Evolutionary conservation across 53 echinoderm and acorn worm species (phyloP).

Genomic region (Henricia sp.): DNA sequence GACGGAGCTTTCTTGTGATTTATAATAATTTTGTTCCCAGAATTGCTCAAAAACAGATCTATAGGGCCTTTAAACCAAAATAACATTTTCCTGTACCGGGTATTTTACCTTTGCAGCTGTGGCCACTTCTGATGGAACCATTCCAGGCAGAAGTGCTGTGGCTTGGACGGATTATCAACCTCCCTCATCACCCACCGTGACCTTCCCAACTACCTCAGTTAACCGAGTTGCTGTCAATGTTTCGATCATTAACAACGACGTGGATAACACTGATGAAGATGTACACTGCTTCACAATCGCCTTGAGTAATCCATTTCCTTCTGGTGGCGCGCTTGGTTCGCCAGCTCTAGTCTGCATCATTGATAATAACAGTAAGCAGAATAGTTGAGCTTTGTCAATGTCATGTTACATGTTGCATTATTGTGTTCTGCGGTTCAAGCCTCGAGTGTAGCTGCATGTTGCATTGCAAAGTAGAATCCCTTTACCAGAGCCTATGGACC

Average conservation of each 20-base stretch:
- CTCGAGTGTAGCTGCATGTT: no score
- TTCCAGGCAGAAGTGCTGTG: neutral
- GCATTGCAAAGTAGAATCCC: no score
- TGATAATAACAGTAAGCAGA: conserved; percentile 10
- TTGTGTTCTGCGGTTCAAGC: no score
- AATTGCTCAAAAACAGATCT: no score
- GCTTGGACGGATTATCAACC: neutral
- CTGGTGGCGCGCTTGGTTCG: neutral
- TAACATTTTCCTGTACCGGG: no score
- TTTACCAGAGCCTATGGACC: no score
- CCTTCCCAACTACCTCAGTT: neutral
- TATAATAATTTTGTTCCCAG: no score
- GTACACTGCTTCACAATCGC: conserved; percentile 8
- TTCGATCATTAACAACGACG: neutral
- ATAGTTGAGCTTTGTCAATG: no score
- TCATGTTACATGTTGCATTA: no score
- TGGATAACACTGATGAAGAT: neutral
- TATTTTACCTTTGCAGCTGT: conserved; percentile 2
- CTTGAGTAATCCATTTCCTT: neutral
- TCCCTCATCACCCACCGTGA: neutral
- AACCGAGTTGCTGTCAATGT: neutral
- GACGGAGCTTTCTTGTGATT: no score
- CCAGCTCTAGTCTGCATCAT: conserved; percentile 14
- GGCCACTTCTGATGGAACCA: conserved; percentile 7
- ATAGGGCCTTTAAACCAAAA: no score